Evolutionary conservation across 2,113 vertebrate species (phyloP).

Genomic region (Bambusicola thoracicus): DNA sequence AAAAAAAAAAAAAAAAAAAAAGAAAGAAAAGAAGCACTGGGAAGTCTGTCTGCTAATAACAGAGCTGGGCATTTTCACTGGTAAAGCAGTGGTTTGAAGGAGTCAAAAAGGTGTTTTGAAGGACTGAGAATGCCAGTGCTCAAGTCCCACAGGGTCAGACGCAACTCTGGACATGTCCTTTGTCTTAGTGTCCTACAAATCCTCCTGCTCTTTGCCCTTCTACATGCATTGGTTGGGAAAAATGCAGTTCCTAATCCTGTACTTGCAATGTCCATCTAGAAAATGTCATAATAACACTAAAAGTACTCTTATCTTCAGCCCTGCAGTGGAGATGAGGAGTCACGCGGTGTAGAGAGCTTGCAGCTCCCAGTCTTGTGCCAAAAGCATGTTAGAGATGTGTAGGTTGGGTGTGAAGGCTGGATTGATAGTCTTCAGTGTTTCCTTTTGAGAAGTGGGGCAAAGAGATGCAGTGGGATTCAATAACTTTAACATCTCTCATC

Average conservation of each 20-base stretch:
- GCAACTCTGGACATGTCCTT: neutral
- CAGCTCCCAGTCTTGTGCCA: neutral
- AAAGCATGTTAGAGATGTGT: neutral
- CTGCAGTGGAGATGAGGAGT: neutral
- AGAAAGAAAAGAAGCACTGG: neutral
- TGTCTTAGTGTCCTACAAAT: neutral
- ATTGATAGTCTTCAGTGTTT: neutral
- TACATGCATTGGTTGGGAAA: neutral
- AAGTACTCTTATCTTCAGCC: neutral
- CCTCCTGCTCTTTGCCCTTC: neutral
- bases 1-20: neutral
- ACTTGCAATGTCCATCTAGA: neutral
- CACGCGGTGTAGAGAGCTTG: neutral
- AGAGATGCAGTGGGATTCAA: neutral
- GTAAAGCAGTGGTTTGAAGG: neutral
- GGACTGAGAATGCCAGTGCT: neutral
- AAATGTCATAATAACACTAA: neutral
- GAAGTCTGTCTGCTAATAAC: neutral
- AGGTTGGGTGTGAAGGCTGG: neutral
- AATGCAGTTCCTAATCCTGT: accelerated
- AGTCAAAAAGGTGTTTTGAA: neutral
- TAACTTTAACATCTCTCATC: neutral
- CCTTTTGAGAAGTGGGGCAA: neutral
- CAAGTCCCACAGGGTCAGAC: neutral
- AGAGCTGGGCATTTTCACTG: neutral